These are phyloP conservation scores for Myotis myotis DNA, from an alignment of 2,797 vertebrate genomes.

Conservation along the genomic window DNA sequence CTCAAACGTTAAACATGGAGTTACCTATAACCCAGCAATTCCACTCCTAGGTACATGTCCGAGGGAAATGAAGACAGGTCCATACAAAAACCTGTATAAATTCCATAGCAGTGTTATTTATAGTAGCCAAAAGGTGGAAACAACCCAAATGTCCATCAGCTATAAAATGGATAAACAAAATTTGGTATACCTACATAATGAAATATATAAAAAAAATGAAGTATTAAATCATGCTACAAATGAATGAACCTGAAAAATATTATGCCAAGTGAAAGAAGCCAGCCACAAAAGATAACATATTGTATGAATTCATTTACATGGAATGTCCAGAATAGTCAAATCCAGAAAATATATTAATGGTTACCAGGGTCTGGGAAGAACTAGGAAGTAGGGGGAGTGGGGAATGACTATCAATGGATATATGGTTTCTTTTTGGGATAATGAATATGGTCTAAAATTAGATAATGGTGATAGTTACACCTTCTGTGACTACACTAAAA, in stretches of 20 bases:
- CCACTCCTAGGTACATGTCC: not conserved
- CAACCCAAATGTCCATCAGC: not conserved
- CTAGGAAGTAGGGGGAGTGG: not conserved
- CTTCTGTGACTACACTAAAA: constrained; percentile 31
- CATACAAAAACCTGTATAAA: not conserved
- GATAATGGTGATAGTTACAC: not conserved
- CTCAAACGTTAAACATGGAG: constrained; percentile 11
- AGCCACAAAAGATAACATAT: constrained; percentile 13
- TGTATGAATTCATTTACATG: not conserved
- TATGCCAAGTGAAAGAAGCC: not conserved
- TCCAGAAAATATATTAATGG: not conserved
- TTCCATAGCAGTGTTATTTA: not conserved
- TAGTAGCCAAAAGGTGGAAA: not conserved
- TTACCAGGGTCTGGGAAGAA: not conserved
- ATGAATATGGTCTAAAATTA: constrained; percentile 14
- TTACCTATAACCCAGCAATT: not conserved
- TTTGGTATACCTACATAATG: not conserved
- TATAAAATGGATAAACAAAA: not conserved
- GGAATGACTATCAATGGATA: not conserved
- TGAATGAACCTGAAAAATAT: not conserved
- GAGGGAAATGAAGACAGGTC: constrained; percentile 33
- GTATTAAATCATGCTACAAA: not conserved
- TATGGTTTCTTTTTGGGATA: not conserved
- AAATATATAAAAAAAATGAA: not conserved
- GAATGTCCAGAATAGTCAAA: not conserved